Base-by-base conservation (phyloP, 2,888 invertebrate genomes). In the Spodoptera exigua region DNA sequence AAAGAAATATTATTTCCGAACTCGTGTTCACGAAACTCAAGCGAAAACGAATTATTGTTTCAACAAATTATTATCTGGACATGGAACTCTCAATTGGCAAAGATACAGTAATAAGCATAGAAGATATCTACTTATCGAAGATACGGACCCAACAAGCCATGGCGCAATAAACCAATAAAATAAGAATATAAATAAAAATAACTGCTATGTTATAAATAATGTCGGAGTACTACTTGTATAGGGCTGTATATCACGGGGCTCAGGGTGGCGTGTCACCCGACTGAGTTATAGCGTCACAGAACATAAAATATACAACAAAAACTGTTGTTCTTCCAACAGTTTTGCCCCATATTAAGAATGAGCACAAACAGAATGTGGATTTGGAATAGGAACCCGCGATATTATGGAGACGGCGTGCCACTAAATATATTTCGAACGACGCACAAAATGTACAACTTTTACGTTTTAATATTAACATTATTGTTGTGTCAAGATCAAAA, bases 321-420 rank as follows among this genome's bases (percentile, higher is more conserved):
- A 93, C 93, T 93, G 92, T 93, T 93, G 93, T 92, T 92, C 90
- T 89, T 90, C 91, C 92, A 93, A 93, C 93, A 92, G 92, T 93
- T 93, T 92, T 93, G 92, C 88, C 91, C 92, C 94, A 93, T 94
- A 94, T 94, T 93, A 93, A 92, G 92, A 93, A 92, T 90, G 92
- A 91, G 91, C 91, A 88, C 90, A 92, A 92, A 92, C 92, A 92
- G 91, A 93, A 92, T 90, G 91, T 88, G 91, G 89, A 90, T 91
- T 90, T 85, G 88, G 91, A 88, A 89, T 82, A 87, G 72, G 51
- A 76, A 52, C 45, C 60, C 46, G 49, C 63, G 61, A 49, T 70
- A 43, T 52, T 14, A 64, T 82, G 87, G 91, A 92, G 91, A 74
- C 67, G 88, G 9, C 70, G 2, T 65, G 49, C 0, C 3, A 7